phyloP scores from a whole-genome alignment of 92 coral and sea anemone species.

The Palythoa grandiflora region DNA sequence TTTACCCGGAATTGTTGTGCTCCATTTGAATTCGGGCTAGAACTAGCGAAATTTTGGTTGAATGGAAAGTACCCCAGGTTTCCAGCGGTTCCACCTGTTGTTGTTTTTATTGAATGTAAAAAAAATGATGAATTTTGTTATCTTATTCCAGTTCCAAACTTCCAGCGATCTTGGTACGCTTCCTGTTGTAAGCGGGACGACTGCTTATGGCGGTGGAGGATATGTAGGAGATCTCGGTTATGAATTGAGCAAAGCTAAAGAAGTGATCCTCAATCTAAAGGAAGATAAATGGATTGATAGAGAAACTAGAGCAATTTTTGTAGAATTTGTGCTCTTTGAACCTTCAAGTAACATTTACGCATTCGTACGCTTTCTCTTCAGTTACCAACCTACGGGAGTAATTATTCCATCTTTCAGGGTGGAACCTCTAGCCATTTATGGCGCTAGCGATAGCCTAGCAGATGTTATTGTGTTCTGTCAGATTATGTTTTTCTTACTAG shows the following conservation, averaged over 20 bases:
- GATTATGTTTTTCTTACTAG: constrained; percentile 58
- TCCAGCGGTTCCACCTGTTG: too few relatives aligned
- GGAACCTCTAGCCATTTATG: constrained; percentile 79
- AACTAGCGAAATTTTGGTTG: too few relatives aligned
- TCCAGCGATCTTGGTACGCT: constrained; percentile 19
- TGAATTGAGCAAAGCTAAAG: constrained; percentile 36
- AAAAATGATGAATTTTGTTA: too few relatives aligned
- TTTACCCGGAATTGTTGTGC: too few relatives aligned
- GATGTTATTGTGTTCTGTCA: constrained; percentile 57
- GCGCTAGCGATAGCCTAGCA: constrained; percentile 55
- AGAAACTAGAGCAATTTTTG: constrained; percentile 48
- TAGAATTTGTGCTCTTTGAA: constrained; percentile 42
- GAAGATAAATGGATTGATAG: constrained; percentile 44
- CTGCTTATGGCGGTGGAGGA: constrained; percentile 44
- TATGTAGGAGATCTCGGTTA: constrained; percentile 42
- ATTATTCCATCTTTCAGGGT: constrained; percentile 56
- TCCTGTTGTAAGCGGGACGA: constrained; percentile 16
- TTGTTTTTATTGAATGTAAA: too few relatives aligned
- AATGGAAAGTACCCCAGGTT: too few relatives aligned
- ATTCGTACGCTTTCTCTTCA: constrained; percentile 73
- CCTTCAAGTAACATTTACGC: constrained; percentile 61
- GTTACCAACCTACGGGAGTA: constrained; percentile 75
- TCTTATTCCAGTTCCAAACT: constrained; percentile 25
- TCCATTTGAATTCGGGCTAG: too few relatives aligned
- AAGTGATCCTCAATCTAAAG: constrained; percentile 35